Evolutionary conservation across 1,140 invertebrate genomes (phyloP).

Genomic region (Formica selysi): DNA sequence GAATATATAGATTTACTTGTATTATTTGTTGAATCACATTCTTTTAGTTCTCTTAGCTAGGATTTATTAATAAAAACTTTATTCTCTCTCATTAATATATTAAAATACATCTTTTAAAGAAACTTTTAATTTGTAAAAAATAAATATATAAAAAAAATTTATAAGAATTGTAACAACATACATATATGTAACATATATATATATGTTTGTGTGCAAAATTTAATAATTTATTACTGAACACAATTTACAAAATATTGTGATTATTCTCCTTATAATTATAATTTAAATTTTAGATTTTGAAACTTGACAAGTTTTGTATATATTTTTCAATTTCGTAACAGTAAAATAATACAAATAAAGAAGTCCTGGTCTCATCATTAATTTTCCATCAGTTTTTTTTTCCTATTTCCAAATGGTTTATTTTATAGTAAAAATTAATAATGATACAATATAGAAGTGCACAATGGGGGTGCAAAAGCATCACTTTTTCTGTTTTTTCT

Average conservation of each 20-base stretch:
- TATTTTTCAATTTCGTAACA: constrained; percentile 47
- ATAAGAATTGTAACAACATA: not conserved
- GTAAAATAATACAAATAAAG: constrained; percentile 64
- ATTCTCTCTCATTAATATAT: not conserved
- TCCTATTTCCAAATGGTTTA: constrained; percentile 71
- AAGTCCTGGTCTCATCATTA: constrained; percentile 50
- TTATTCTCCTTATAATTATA: not conserved
- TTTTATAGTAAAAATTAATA: constrained; percentile 82
- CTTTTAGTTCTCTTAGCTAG: not conserved
- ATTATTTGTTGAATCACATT: not conserved
- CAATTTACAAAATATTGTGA: constrained; percentile 9
- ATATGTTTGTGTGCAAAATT: constrained; percentile 17
- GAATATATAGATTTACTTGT: constrained; percentile 6
- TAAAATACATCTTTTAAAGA: not conserved
- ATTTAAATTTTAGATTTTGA: constrained; percentile 45
- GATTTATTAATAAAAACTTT: not conserved
- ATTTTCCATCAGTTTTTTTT: constrained; percentile 31
- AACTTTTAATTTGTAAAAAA: not conserved
- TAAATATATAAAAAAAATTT: not conserved
- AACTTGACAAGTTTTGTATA: constrained; percentile 59
- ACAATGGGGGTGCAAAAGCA: constrained; percentile 67
- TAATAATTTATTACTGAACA: constrained; percentile 49
- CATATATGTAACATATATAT: not conserved
- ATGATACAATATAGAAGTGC: constrained; percentile 79
- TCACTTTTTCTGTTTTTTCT: constrained; percentile 98